Evolutionary conservation across 2,797 vertebrate genomes (phyloP).

Genomic region (Todus mexicanus): DNA sequence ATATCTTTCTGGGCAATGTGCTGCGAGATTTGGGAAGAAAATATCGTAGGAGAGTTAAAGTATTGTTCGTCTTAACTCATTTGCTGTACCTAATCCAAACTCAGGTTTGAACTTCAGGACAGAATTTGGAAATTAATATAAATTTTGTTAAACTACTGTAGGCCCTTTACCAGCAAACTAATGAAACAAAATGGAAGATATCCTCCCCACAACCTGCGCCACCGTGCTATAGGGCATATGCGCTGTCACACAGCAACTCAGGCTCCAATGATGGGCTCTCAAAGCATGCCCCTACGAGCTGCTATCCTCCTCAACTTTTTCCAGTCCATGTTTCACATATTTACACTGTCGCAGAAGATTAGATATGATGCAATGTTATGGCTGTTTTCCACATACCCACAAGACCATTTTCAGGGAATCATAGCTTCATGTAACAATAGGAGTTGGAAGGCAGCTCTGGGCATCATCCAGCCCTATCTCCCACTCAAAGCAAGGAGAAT

Average conservation of each 20-base stretch:
- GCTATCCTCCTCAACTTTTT: neutral
- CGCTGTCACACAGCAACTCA: neutral
- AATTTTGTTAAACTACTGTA: neutral
- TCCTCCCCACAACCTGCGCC: neutral
- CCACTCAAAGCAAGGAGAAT: neutral
- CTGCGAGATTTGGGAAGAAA: neutral
- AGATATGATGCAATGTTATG: neutral
- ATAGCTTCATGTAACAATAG: neutral
- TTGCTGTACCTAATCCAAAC: neutral
- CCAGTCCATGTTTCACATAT: neutral
- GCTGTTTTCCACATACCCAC: neutral
- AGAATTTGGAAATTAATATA: neutral
- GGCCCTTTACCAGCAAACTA: neutral
- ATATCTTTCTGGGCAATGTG: neutral
- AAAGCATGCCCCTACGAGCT: neutral
- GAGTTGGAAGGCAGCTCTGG: neutral
- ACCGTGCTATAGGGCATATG: neutral
- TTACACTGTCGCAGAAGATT: neutral
- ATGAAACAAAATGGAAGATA: neutral
- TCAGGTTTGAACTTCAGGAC: neutral
- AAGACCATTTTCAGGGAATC: neutral
- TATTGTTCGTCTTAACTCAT: neutral
- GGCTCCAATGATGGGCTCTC: rapidly evolving
- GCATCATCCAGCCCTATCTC: neutral
- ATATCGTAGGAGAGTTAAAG: neutral